Evolutionary conservation across 2,113 vertebrate genomes (phyloP).

Genomic region (Cichladusa arquata): DNA sequence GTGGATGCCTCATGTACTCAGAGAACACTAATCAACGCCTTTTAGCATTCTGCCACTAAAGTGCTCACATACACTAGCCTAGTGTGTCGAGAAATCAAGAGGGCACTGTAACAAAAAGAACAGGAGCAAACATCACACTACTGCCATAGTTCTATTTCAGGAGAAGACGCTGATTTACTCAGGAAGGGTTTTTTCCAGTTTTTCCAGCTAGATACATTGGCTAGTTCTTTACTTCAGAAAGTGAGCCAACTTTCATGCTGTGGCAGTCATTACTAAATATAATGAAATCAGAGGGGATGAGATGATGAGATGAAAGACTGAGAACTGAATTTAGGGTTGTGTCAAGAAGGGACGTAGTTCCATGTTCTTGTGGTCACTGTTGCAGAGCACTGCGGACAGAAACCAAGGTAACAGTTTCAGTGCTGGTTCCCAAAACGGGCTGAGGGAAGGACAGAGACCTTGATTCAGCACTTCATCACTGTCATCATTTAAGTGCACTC

Average conservation of each 20-base stretch:
- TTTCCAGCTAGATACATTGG: background rate
- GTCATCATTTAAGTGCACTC: background rate
- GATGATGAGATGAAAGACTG: background rate
- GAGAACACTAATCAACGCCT: background rate
- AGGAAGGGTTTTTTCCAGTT: background rate
- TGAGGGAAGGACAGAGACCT: background rate
- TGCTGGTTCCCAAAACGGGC: background rate
- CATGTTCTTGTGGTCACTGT: background rate
- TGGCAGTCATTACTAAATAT: background rate
- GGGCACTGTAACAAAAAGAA: background rate
- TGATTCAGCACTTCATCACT: background rate
- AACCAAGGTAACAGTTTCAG: background rate
- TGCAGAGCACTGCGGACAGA: background rate
- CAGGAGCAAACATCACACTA: background rate
- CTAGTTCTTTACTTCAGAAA: background rate
- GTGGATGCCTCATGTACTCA: background rate
- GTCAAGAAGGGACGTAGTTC: background rate
- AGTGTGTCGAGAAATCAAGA: background rate
- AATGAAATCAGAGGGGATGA: background rate
- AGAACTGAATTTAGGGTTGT: background rate
- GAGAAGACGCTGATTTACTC: background rate
- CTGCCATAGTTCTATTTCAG: background rate
- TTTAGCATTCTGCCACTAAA: background rate
- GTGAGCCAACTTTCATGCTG: background rate
- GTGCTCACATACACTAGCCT: background rate